phyloP scores from a whole-genome alignment of 2,888 invertebrate genomes.

The Charanyca ferruginea region DNA sequence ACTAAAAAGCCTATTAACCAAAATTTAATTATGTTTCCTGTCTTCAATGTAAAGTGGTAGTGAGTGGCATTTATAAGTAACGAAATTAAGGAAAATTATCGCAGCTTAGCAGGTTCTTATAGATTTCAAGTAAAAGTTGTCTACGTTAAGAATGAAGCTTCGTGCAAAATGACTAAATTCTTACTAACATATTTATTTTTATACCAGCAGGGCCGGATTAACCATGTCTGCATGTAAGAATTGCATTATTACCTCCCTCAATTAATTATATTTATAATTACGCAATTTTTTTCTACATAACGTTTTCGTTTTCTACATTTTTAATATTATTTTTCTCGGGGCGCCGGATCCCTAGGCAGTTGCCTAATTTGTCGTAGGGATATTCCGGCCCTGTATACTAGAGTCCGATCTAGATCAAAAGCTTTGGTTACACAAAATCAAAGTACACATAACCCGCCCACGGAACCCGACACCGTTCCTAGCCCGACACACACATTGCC shows the following conservation, averaged over 20 bases:
- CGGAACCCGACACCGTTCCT: background rate
- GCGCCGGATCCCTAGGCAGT: too few species aligned
- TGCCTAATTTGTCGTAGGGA: too few species aligned
- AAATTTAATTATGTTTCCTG: background rate
- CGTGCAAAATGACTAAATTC: background rate
- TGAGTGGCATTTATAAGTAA: slow-evolving; percentile 14
- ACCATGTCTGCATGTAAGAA: too few species aligned
- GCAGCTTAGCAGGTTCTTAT: background rate
- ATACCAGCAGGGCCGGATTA: too few species aligned
- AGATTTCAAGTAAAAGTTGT: background rate
- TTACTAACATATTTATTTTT: too few species aligned
- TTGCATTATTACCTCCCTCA: too few species aligned
- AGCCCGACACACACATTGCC: slow-evolving; percentile 13
- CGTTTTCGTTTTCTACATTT: too few species aligned
- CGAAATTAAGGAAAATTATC: background rate
- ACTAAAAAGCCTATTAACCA: background rate
- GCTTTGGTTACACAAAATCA: background rate
- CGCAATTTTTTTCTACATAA: too few species aligned
- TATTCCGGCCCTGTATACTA: too few species aligned
- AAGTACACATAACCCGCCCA: background rate
- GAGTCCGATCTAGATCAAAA: background rate
- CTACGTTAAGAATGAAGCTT: background rate
- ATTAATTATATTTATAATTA: too few species aligned
- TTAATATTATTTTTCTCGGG: too few species aligned
- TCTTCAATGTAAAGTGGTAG: background rate